phyloP scores from a whole-genome alignment of 35 echinoderm and acorn worm genomes.

The Eucidaris tribuloides region DNA sequence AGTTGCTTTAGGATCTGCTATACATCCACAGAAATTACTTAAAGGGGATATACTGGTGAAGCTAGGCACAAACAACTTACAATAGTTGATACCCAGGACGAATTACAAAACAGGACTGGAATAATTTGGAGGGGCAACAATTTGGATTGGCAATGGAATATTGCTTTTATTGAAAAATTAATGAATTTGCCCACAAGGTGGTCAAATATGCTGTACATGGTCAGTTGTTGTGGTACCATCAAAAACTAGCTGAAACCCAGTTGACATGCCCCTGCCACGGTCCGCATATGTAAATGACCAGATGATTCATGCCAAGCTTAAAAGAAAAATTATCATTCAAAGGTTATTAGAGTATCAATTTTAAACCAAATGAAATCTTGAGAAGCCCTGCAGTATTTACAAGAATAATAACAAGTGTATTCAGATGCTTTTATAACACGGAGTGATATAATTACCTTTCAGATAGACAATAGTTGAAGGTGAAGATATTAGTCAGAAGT shows the following conservation, averaged over 20 bases:
- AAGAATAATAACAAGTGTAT: slow-evolving; percentile 51
- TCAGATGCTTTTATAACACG: slow-evolving; percentile 1
- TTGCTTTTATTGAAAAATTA: no score
- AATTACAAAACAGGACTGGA: no score
- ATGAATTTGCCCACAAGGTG: slow-evolving; percentile 32
- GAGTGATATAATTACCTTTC: slow-evolving; percentile 37
- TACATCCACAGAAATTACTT: no score
- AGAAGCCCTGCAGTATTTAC: slow-evolving; percentile 55
- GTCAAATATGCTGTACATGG: slow-evolving; percentile 57
- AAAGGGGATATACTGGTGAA: no score
- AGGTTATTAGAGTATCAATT: slow-evolving; percentile 62
- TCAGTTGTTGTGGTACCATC: slow-evolving; percentile 54
- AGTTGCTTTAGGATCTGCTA: no score
- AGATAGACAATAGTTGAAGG: not conserved
- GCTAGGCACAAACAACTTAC: no score
- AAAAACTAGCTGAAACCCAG: slow-evolving; percentile 36
- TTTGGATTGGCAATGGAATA: no score
- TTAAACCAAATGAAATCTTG: slow-evolving; percentile 40
- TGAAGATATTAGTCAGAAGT: not conserved
- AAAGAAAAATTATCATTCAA: slow-evolving; percentile 61
- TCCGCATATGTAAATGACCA: slow-evolving; percentile 15
- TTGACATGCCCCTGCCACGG: slow-evolving; percentile 38
- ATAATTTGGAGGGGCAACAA: no score
- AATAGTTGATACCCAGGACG: no score
- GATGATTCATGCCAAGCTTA: slow-evolving; percentile 59